Base-by-base conservation (phyloP, 2,888 invertebrate genomes). In the Saturnia japonica region DNA sequence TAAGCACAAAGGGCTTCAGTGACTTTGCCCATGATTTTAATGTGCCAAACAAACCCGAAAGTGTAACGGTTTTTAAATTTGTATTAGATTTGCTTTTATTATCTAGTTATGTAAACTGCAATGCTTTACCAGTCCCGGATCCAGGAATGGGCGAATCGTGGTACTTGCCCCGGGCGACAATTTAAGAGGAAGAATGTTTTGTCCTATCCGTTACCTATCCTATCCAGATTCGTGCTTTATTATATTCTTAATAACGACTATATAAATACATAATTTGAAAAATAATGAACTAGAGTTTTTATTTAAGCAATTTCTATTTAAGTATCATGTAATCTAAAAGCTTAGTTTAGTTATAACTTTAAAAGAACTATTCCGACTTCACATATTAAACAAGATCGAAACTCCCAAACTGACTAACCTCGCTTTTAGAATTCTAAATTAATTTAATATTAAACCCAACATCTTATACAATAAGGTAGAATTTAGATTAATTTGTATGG, bases 401-500 rank as follows among this genome's bases (percentile, higher is more conserved):
- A 28, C 14, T 28, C 28, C 28, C 3, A 60, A 60, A 60, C 28
- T 14, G 51, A 69, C 69, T 47, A 64, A 47, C 51, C 40, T 64
- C 47, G 40, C 34, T 51, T n/a, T 34, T 51, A 69, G 43, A 51
- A 47, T 28, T 34, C n/a, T 14, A 47, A 16, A 16, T 40, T 14
- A 40, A 69, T 28, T 19, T 64, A 28, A 69, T 74, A 79, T 72
- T 75, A 74, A 76, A 78, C 80, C 74, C 74, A 76, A 78, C 72
- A 57, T 34, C 43, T 70, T 72, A 51, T 2, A 47, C 6, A 67
- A 75, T 80, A 82, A 74, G 79, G 83, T 78, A 68, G 74, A 77
- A 67, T 77, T 79, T 84, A 81, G 78, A 76, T 76, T 76, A 74
- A 74, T 78, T 79, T 80, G 74, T 72, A 75, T n/a, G 40, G 71